Evolutionary conservation across 2,113 vertebrate genomes (phyloP), one percentile per base, ranked within the genome.

Genomic region (Plecotus auritus): DNA sequence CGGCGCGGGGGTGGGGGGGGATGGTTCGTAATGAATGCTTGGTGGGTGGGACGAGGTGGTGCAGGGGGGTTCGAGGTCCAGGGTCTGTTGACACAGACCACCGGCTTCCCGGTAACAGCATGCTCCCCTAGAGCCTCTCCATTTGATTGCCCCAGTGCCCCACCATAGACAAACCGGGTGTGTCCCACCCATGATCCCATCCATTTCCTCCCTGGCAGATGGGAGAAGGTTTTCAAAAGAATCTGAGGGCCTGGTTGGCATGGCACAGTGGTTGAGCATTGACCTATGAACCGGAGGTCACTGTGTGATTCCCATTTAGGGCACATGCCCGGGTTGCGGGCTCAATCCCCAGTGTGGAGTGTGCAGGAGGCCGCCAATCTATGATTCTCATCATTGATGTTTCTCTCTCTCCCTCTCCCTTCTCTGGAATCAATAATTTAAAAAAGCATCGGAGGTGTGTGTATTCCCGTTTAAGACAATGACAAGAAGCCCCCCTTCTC

Each of bases 131-230:
- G 42, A 85, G 5, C 9, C 73, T 35, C 64, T 74, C n/a, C 30
- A 67, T 28, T 16, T 59, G 10, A 9, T 45, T 37, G 74, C 4
- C 37, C 12, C 35, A 8, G 56, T 5, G 28, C 2, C 20, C 74
- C n/a, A 1, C n/a, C 6, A 0, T 8, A 37, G 35, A 23, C 3
- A 37, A 42, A 32, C 11, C 2, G 18, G 37, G 2, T 23, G 30
- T 56, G 26, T 67, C 28, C 47, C 83, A 3, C 26, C 23, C 69
- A 10, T 0, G 18, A 16, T 18, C 14, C 20, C 18, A 17, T 18
- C 45, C 66, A 0, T 30, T 59, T 82, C 14, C 40, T 47, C 56
- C 47, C 30, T 7, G 11, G 35, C 9, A 11, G 56, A 54, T 26
- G 35, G 23, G 16, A 32, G 17, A 37, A 42, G 16, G 13, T 6